These are phyloP conservation scores for Tromatobia lineatoria DNA, from an alignment of 2,888 invertebrate species.

Conservation along the genomic window DNA sequence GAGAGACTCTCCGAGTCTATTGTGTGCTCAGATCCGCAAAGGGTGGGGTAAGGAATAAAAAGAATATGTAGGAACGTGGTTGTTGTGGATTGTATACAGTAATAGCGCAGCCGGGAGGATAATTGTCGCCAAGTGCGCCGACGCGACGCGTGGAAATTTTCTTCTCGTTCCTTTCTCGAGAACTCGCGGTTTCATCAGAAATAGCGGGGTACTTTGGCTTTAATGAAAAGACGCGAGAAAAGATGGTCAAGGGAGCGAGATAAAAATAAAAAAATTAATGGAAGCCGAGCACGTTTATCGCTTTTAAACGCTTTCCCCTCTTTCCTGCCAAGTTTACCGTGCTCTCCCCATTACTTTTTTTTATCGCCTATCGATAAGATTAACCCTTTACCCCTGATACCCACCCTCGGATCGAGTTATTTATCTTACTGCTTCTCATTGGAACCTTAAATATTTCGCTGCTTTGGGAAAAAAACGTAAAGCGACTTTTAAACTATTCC, in stretches of 20 bases:
- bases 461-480: not conserved
- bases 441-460: not conserved
- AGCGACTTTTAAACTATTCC: no score
- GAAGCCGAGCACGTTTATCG: conserved; percentile 21
- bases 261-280: conserved; percentile 4
- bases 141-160: conserved; percentile 54
- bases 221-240: conserved; percentile 38
- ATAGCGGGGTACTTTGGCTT: conserved; percentile 24
- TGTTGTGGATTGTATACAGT: conserved; percentile 31
- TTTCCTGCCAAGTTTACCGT: not conserved
- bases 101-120: conserved; percentile 39
- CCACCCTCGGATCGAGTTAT: not conserved
- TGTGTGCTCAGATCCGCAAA: not conserved
- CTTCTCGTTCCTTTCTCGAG: conserved; percentile 22
- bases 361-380: conserved; percentile 18
- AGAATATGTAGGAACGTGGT: conserved; percentile 22
- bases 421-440: not conserved
- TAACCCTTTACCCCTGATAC: not conserved
- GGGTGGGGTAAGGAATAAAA: not conserved
- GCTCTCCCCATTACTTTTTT: not conserved
- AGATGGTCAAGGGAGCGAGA: conserved; percentile 16
- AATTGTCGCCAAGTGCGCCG: conserved; percentile 52
- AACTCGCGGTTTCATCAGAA: conserved; percentile 39
- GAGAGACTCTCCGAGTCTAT: not conserved
- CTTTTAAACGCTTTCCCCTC: conserved; percentile 2